Evolutionary conservation across 2,888 invertebrate species (phyloP), one percentile per base, ranked within the genome.

Genomic region (Heliothis peltigera): DNA sequence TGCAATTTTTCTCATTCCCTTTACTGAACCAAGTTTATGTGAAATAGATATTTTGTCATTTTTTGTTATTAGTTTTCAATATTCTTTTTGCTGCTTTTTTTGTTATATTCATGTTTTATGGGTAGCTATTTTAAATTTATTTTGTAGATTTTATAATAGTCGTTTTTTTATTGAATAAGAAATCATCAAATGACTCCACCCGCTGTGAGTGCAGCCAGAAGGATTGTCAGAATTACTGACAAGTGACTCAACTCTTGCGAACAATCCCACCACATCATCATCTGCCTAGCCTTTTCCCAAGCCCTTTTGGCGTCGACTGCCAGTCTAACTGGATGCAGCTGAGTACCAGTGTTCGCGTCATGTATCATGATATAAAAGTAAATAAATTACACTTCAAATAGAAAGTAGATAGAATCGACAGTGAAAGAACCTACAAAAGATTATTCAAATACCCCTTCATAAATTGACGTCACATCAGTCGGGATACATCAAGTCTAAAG

Each of bases 1-100:
- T 35, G 17, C 54, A 46, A 51, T 43, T 64, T 69, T 70, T 48
- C 18, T 44, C 43, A 42, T 48, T 19, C 25, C 28, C 5, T 47
- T 35, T n/a, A 35, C 62, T 55, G 21, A 47, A 55, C 12, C 47
- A 66, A 53, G 28, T 66, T 48, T 0, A 12, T 48, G 64, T 7
- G 32, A n/a, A 46, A n/a, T 21, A 28, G 21, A 2, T 55, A 7
- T 39, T n/a, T 8, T 3, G 10, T 10, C 5, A 22, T 15, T 32
- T n/a, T n/a, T n/a, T n/a, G n/a, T n/a, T n/a, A n/a, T n/a, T n/a
- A n/a, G 43, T 44, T 60, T 59, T 25, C 17, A 43, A 28, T 19
- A 10, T 10, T 19, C 8, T 28, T 7, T 28, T 28, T 28, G 21
- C 21, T 39, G 15, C 10, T 21, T 32, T 32, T 4, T 18, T 7